A percentile compares a stretch with the other conserved stretches of the same genome.
phyloP scores from a whole-genome alignment of 2,797 vertebrate genomes.

The Sebastes oblongus region DNA sequence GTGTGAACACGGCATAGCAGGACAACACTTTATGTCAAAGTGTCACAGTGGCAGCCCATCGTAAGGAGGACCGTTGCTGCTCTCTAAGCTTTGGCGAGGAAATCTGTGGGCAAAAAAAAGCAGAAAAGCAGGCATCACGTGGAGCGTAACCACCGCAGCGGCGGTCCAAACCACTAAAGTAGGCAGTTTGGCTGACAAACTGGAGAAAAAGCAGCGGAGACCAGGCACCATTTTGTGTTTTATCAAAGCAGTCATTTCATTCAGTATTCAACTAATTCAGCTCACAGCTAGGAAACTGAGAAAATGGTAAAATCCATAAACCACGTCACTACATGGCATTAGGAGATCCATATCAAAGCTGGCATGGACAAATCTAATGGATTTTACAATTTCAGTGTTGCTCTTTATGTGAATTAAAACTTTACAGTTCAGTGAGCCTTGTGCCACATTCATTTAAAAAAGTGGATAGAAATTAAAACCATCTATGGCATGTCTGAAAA shows the following conservation, averaged over 20 bases:
- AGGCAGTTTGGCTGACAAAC: neutral
- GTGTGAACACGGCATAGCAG: conserved; percentile 41
- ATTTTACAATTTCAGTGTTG: neutral
- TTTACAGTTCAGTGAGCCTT: neutral
- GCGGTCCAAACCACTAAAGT: conserved; percentile 6
- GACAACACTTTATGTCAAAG: conserved; percentile 36
- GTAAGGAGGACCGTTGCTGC: neutral
- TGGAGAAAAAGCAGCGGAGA: neutral
- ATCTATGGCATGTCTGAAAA: neutral
- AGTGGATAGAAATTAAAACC: neutral
- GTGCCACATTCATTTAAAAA: neutral
- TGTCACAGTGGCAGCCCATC: conserved; percentile 34
- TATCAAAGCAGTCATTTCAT: conserved; percentile 6
- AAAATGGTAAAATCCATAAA: neutral
- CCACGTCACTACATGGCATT: neutral
- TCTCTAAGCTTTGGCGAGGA: conserved; percentile 19
- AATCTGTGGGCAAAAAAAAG: conserved; percentile 11
- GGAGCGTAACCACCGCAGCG: conserved; percentile 24
- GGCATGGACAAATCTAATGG: neutral
- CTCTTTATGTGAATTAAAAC: neutral
- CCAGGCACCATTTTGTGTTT: conserved; percentile 27
- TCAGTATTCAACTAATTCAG: conserved; percentile 16
- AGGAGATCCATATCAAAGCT: neutral
- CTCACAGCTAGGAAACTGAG: conserved; percentile 12
- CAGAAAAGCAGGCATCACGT: conserved; percentile 3